These are phyloP conservation scores for Cyclargus thomasi DNA, from an alignment of 1,140 invertebrate species.

Conservation along the genomic window DNA sequence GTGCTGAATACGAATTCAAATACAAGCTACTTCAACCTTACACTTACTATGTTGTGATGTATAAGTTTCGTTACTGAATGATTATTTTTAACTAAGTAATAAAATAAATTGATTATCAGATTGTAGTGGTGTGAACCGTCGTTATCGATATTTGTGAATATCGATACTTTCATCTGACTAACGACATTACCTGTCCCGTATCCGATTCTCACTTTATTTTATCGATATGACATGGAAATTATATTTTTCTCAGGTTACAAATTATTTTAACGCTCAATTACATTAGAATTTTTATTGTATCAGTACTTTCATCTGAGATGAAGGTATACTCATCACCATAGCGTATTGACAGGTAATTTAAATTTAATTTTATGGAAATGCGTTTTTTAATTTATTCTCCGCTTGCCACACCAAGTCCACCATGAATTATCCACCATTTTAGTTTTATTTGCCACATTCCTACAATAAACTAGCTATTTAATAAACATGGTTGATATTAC, in stretches of 20 bases:
- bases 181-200: background rate
- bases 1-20: too few relatives aligned
- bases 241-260: background rate
- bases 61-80: too few relatives aligned
- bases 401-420: too few relatives aligned
- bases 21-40: too few relatives aligned
- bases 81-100: background rate
- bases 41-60: too few relatives aligned
- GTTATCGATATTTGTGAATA: background rate
- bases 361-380: too few relatives aligned
- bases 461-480: too few relatives aligned
- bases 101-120: background rate
- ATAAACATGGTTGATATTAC: too few relatives aligned
- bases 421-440: too few relatives aligned
- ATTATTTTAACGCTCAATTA: background rate
- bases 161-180: background rate
- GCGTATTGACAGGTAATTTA: too few relatives aligned
- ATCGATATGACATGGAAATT: slow-evolving; percentile 1
- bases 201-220: slow-evolving; percentile 1
- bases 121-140: background rate
- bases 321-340: background rate
- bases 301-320: background rate
- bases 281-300: background rate
- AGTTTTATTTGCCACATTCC: too few relatives aligned
- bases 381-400: too few relatives aligned